Percentiles rank a stretch among this genome's conserved stretches.
Conservation (phyloP, 2,888 invertebrate genomes). For the Bombylius major region DNA sequence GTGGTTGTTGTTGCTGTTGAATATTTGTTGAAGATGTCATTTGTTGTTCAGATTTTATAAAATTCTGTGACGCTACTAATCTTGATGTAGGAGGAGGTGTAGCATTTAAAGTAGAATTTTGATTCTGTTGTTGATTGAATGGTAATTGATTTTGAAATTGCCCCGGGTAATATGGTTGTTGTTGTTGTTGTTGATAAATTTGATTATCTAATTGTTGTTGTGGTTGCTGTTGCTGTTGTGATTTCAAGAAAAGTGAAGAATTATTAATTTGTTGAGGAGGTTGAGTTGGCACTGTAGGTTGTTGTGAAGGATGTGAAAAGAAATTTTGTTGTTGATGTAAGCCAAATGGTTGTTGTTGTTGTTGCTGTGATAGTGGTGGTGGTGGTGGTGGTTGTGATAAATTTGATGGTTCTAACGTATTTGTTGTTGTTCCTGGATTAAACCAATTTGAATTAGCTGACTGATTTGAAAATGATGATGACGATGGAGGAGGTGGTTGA, state of each 20-base stretch:
- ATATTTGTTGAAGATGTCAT: neutral
- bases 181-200: constrained; percentile 10
- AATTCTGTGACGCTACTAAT: constrained; percentile 2
- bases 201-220: constrained; percentile 5
- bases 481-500: neutral
- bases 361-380: neutral
- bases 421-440: neutral
- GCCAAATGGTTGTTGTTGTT: neutral
- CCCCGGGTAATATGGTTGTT: neutral
- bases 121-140: constrained; percentile 2
- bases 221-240: constrained; percentile 4
- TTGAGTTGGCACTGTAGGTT: neutral
- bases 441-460: neutral
- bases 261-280: too few relatives aligned
- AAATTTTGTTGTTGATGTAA: neutral
- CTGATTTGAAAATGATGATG: neutral
- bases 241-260: neutral
- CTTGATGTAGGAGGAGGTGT: constrained; percentile 8
- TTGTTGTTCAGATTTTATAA: neutral
- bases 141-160: neutral
- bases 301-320: neutral
- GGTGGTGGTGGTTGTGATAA: neutral
- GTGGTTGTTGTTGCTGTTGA: neutral
- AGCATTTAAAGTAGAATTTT: neutral
- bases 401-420: neutral